Evolutionary conservation across 2,888 invertebrate genomes (phyloP).

Genomic region (Aleiodes testaceus): DNA sequence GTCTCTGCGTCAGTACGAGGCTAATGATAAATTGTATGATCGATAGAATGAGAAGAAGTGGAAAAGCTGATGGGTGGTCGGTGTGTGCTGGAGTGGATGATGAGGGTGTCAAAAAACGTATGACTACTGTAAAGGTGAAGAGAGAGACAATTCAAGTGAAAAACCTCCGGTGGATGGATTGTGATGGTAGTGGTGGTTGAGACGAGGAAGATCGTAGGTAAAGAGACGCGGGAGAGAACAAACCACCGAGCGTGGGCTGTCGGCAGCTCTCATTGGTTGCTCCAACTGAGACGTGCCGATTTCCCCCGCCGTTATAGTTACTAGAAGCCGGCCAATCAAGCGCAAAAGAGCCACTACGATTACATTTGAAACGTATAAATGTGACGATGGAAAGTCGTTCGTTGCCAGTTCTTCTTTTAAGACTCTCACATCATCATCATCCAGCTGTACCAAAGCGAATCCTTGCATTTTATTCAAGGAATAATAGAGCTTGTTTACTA

Average conservation of each 20-base stretch:
- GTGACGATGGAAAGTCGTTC: slow-evolving; percentile 63
- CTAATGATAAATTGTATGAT: not conserved
- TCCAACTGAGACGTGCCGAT: slow-evolving; percentile 21
- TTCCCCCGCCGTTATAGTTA: slow-evolving; percentile 41
- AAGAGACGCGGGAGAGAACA: slow-evolving; percentile 24
- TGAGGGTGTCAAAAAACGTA: slow-evolving; percentile 25
- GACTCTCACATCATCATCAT: slow-evolving; percentile 48
- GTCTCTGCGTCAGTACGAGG: no score
- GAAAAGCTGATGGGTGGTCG: not conserved
- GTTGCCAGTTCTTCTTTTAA: slow-evolving; percentile 61
- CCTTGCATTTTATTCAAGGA: slow-evolving; percentile 31
- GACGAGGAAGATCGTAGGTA: slow-evolving; percentile 12
- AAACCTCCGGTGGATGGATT: slow-evolving; percentile 8
- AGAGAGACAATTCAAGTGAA: not conserved
- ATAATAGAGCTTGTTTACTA: not conserved
- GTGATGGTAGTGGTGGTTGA: slow-evolving; percentile 1
- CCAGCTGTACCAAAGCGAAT: slow-evolving; percentile 39
- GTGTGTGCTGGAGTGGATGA: slow-evolving; percentile 16
- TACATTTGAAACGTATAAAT: slow-evolving; percentile 71
- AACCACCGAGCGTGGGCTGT: slow-evolving; percentile 41
- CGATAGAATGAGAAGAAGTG: not conserved
- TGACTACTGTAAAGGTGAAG: not conserved
- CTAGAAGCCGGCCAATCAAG: slow-evolving; percentile 63
- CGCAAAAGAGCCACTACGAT: slow-evolving; percentile 65
- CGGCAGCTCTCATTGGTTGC: slow-evolving; percentile 46